These are phyloP conservation scores for Cichlasoma orientale DNA, from an alignment of 2,797 vertebrate genomes.

Conservation along the genomic window DNA sequence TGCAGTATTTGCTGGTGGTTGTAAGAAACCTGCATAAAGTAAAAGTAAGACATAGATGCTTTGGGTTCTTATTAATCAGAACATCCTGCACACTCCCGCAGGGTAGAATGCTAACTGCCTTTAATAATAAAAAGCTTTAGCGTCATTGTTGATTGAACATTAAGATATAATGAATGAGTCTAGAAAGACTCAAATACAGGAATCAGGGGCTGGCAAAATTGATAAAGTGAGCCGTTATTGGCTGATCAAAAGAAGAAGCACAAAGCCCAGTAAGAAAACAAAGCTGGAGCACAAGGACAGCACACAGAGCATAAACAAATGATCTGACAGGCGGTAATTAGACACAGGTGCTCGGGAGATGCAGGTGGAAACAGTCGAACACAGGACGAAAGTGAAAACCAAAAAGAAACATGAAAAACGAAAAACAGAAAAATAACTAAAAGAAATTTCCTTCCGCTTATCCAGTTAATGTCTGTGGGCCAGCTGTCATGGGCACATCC, in stretches of 20 bases:
- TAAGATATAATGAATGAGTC: neutral
- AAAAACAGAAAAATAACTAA: neutral
- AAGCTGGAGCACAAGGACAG: neutral
- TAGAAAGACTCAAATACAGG: neutral
- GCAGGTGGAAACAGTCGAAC: no score
- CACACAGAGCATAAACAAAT: neutral
- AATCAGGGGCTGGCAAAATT: neutral
- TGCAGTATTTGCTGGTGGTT: neutral
- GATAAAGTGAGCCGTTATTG: neutral
- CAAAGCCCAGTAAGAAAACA: neutral
- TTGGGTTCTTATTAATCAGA: neutral
- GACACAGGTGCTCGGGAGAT: neutral
- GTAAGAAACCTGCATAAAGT: neutral
- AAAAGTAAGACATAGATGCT: neutral
- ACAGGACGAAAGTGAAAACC: no score
- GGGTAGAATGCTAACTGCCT: neutral
- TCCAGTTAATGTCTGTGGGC: no score
- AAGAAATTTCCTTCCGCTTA: neutral
- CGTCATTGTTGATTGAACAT: neutral
- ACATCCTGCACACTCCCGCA: neutral
- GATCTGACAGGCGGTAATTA: neutral
- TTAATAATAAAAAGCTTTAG: neutral
- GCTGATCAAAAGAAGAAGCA: neutral
- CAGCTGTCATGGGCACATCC: no score
- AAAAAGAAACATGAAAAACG: neutral